phyloP scores from a whole-genome alignment of 2,113 vertebrate species.

The Platichthys flesus region DNA sequence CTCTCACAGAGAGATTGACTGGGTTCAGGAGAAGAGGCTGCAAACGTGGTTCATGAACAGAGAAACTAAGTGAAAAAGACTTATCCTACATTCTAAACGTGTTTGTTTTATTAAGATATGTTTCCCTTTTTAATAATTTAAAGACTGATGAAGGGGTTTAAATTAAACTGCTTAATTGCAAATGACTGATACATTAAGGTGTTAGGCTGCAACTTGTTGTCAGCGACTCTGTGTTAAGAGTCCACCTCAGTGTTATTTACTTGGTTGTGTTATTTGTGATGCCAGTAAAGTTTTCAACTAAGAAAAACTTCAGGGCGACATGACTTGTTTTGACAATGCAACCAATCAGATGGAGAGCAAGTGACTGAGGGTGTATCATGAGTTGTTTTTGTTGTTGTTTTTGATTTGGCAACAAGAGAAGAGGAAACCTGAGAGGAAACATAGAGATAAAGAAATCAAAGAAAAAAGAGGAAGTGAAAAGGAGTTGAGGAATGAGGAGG shows the following conservation, averaged over 20 bases:
- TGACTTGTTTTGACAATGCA: background rate
- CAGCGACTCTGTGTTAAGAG: background rate
- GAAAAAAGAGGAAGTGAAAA: background rate
- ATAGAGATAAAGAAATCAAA: background rate
- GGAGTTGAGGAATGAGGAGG: constrained; percentile 3
- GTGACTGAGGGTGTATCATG: background rate
- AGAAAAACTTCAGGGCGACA: background rate
- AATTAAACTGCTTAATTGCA: too few species aligned
- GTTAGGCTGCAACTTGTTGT: background rate
- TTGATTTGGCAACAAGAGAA: background rate
- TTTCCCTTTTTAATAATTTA: too few species aligned
- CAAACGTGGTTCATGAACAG: too few species aligned
- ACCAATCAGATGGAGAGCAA: background rate
- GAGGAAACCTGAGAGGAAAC: background rate
- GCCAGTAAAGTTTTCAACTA: background rate
- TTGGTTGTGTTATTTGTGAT: constrained; percentile 3
- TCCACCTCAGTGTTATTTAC: constrained; percentile 11
- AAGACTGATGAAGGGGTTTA: too few species aligned
- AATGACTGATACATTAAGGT: too few species aligned
- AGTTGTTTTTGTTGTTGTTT: constrained; percentile 25
- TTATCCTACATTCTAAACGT: too few species aligned
- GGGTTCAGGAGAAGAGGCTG: too few species aligned
- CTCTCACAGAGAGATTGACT: too few species aligned
- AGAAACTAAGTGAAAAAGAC: too few species aligned
- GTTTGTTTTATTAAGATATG: too few species aligned